Conservation (phyloP, 2,797 vertebrate species). For the Denticeps clupeoides region DNA sequence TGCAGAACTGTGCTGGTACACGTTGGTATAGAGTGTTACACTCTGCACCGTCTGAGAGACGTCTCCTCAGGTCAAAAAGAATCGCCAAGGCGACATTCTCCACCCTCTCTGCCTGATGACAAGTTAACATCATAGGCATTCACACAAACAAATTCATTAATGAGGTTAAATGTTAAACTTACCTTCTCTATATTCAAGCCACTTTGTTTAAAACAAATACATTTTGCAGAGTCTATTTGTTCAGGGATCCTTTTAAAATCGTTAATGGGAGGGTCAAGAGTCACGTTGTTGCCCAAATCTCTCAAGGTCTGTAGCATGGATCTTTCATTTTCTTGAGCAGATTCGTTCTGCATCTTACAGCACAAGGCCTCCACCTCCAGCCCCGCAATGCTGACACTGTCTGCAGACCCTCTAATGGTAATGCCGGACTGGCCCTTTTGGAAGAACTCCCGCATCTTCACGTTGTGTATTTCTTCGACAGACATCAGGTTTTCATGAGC, state of each 20-base stretch:
- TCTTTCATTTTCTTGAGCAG: constrained; percentile 37
- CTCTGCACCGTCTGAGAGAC: constrained; percentile 16
- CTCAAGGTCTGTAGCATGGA: constrained; percentile 33
- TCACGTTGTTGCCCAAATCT: constrained; percentile 30
- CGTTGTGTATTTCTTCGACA: not conserved
- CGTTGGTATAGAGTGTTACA: constrained; percentile 53
- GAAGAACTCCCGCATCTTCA: constrained; percentile 46
- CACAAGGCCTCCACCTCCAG: constrained; percentile 64
- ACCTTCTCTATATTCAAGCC: constrained; percentile 53
- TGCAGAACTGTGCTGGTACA: constrained; percentile 65
- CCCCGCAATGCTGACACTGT: constrained; percentile 22
- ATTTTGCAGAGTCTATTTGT: too few relatives aligned
- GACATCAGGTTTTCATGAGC: constrained; percentile 46
- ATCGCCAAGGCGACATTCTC: constrained; percentile 48
- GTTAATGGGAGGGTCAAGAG: too few relatives aligned
- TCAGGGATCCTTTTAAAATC: too few relatives aligned
- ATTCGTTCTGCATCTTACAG: constrained; percentile 48
- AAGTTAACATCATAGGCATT: constrained; percentile 7
- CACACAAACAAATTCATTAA: too few relatives aligned
- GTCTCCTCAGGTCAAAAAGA: constrained; percentile 51
- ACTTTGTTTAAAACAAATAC: constrained; percentile 33
- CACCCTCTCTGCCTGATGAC: constrained; percentile 65
- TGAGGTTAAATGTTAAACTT: constrained; percentile 13
- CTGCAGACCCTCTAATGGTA: constrained; percentile 37
- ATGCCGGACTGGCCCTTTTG: constrained; percentile 38